Conservation (phyloP, 2,888 invertebrate genomes). For the Caenorhabditis wallacei region DNA sequence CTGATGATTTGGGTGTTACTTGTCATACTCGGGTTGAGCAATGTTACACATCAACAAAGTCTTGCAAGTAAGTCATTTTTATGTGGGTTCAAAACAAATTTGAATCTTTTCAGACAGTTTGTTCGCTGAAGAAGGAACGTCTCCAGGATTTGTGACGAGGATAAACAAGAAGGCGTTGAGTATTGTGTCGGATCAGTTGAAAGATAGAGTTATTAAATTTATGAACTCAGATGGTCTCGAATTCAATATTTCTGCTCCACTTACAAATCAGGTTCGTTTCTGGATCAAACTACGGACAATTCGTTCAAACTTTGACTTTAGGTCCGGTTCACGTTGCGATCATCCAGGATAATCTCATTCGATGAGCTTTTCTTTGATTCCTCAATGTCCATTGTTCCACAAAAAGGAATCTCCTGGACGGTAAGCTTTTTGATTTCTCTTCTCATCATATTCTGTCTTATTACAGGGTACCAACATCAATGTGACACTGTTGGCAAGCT, state of each 20-base stretch:
- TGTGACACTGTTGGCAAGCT: constrained; percentile 77
- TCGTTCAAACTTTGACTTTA: constrained; percentile 28
- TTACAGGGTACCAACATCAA: constrained; percentile 80
- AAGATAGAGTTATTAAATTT: constrained; percentile 78
- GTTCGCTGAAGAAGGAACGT: constrained; percentile 80
- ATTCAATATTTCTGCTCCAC: constrained; percentile 80
- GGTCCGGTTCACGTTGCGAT: constrained; percentile 75
- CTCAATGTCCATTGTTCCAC: constrained; percentile 70
- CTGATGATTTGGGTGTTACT: constrained; percentile 69
- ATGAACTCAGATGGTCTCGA: constrained; percentile 79
- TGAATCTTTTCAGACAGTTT: constrained; percentile 75
- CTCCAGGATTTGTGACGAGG: constrained; percentile 78
- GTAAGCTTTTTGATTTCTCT: constrained; percentile 47
- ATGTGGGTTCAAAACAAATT: background rate
- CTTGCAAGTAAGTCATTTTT: constrained; percentile 62
- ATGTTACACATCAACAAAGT: constrained; percentile 66
- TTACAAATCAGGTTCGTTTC: constrained; percentile 69
- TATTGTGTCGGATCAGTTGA: constrained; percentile 77
- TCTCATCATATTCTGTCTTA: background rate
- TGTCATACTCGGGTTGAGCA: constrained; percentile 63
- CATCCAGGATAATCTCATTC: constrained; percentile 74
- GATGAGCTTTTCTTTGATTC: constrained; percentile 77
- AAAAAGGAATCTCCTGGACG: constrained; percentile 80
- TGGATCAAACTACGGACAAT: background rate
- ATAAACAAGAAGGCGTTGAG: constrained; percentile 76